These are phyloP conservation scores for Agraylea sexmaculata DNA, from an alignment of 1,140 invertebrate genomes.

Conservation along the genomic window DNA sequence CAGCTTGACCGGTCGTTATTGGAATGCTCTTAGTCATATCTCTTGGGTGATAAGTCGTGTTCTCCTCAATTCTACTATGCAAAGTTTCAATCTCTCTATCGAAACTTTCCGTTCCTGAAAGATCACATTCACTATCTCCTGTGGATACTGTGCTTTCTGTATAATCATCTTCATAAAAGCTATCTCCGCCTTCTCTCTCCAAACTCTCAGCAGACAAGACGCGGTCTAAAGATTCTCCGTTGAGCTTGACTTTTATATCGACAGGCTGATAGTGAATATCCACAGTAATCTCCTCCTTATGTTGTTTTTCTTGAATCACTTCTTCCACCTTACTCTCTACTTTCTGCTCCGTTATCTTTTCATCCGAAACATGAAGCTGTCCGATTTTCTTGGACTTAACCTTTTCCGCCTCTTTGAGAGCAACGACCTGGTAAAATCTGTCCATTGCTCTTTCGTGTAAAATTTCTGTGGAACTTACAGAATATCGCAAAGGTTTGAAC, in stretches of 20 bases:
- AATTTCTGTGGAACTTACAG: constrained; percentile 69
- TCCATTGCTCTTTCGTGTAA: constrained; percentile 69
- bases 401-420: constrained; percentile 53
- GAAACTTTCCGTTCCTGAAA: constrained; percentile 40
- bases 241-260: no score
- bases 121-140: constrained; percentile 32
- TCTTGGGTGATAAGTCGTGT: constrained; percentile 56
- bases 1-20: constrained; percentile 31
- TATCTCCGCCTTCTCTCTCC: constrained; percentile 24
- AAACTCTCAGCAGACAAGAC: constrained; percentile 16
- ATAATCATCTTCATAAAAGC: constrained; percentile 45
- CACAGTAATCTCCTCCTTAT: neutral
- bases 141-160: constrained; percentile 46
- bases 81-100: constrained; percentile 42
- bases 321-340: neutral
- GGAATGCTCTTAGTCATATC: constrained; percentile 29
- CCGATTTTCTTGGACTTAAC: constrained; percentile 18
- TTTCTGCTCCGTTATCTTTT: neutral
- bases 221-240: constrained; percentile 5
- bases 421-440: constrained; percentile 61
- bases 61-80: constrained; percentile 42
- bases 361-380: neutral
- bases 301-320: neutral
- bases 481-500: constrained; percentile 45
- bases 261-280: no score